Base-by-base conservation (phyloP, 1,140 invertebrate species). In the Macrobrachium rosenbergii region DNA sequence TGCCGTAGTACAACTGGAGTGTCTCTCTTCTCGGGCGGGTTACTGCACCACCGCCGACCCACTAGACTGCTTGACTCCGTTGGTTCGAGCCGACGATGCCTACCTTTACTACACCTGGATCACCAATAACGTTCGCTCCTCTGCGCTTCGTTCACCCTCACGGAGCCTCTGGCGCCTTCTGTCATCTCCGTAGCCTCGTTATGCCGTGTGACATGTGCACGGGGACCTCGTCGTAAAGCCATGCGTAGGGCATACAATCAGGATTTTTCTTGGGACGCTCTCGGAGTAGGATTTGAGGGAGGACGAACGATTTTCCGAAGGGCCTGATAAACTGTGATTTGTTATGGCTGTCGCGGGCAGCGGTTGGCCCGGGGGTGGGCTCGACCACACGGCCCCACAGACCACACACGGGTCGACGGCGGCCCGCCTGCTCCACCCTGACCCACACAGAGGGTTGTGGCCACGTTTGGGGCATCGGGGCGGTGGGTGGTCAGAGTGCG, bases 11-110 rank as follows among this genome's bases (percentile, higher is more conserved):
- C 69, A 72, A 72, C 69, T 72, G 69, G 69, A 52, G 52, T 52
- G 52, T 52, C 52, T 52, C 52, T 52, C 52, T 52, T 52, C 52
- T 52, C n/a, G 23, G 69, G 69, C 69, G 37, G 69, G 69, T 72
- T 23, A 72, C 69, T 72, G 69, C 69, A 72, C 69, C 23, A 43
- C 23, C 23, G 21, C 69, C 69, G 69, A 21, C 69, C 69, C 69
- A 28, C 23, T 72, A 72, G 69, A 72, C 69, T 72, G 69, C 69
- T 72, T 72, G 69, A 72, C 69, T 72, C 69, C 69, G 69, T 43
- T 72, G 23, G 69, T 23, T 23, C 69, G 23, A 23, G 23, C 23
- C 23, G 23, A 23, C 17, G 69, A 72, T 72, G 69, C 69, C 69
- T 43, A 28, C 17, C 23, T 72, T 43, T 72, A 72, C 23, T 28